Evolutionary conservation across 1,140 invertebrate species (phyloP), one percentile per base, ranked within the genome.

Genomic region (Orchesella cincta): DNA sequence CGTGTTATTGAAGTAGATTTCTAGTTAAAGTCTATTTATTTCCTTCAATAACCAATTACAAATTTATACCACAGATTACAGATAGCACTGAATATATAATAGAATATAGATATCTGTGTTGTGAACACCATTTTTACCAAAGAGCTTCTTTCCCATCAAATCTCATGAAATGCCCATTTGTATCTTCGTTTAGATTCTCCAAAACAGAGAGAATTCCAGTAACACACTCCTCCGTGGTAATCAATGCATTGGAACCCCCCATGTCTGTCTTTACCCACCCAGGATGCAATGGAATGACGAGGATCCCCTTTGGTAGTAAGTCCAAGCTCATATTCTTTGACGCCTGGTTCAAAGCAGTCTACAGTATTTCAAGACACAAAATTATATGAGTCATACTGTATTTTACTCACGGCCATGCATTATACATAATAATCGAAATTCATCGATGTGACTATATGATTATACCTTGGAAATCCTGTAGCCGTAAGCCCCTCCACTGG

Each of bases 401-500:
- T n/a, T n/a, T n/a, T n/a, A n/a, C n/a, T n/a, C n/a, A n/a, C n/a
- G n/a, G n/a, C n/a, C n/a, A n/a, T n/a, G n/a, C n/a, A n/a, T n/a
- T n/a, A 57, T 5, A 57, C 14, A 23, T 14, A 26, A 23, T 57
- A 18, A n/a, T 57, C 26, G 54, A 16, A 67, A 29, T 33, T 33
- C 33, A 31, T 67, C 28, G 23, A 14, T 67, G 26, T 67, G 31
- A 62, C 8, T 33, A 31, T 33, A 67, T 33, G 31, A n/a, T 67
- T 33, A 67, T 5, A 57, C 62, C 62, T 67, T 67, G 62, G 26
- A 31, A 14, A 67, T 67, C 33, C 62, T 67, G n/a, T 67, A 67
- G 31, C 28, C 31, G 29, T 67, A 67, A 5, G 26, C 12, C 26
- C 62, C 62, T 3, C 62, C 62, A 23, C 62, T 33, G n/a, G 28